Base-by-base conservation (phyloP, 2,888 invertebrate species). In the Ptychoptera contaminata region DNA sequence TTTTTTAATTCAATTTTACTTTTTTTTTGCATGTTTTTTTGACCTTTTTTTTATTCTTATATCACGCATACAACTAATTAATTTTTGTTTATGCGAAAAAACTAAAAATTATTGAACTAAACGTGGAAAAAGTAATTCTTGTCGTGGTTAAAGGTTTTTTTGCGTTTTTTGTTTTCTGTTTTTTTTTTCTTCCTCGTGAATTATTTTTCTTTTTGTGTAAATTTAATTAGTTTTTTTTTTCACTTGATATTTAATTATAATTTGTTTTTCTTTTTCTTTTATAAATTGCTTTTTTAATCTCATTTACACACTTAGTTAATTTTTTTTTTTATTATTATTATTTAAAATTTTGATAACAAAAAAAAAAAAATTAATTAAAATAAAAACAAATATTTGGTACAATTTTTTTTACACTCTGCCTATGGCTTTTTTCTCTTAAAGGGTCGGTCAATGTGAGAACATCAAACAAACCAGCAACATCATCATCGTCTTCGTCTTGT, bases 401-500 rank as follows among this genome's bases (percentile, higher is more conserved):
- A 40, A 42, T 32, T 36, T 37, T 23, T 42, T 36, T 66, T 65
- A 55, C 53, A 53, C 71, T 77, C 77, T 79, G 83, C 82, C 83
- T 80, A 80, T 81, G 83, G 84, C 82, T 83, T 76, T 77, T 76
- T 50, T 58, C 57, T 59, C 79, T 77, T 74, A 78, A 80, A 81
- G 78, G 77, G 73, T 68, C 42, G n/a, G 16, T 35, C 16, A 42
- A 42, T 23, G 23, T 23, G 35, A 35, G 12, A 12, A 30, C 42
- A 42, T 7, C 42, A 14, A 35, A 68, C 67, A 63, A 59, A 46
- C 37, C 66, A 53, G 60, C 61, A 53, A 62, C 63, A 56, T 63
- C 64, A 56, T 63, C 64, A 55, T 56, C 64, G 60, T 63, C 65
- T 61, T 57, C 60, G 48, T 53, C 40, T 30, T 32, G 31, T 34